Conservation (phyloP, 2,888 invertebrate species). For the Mythimna loreyi region DNA sequence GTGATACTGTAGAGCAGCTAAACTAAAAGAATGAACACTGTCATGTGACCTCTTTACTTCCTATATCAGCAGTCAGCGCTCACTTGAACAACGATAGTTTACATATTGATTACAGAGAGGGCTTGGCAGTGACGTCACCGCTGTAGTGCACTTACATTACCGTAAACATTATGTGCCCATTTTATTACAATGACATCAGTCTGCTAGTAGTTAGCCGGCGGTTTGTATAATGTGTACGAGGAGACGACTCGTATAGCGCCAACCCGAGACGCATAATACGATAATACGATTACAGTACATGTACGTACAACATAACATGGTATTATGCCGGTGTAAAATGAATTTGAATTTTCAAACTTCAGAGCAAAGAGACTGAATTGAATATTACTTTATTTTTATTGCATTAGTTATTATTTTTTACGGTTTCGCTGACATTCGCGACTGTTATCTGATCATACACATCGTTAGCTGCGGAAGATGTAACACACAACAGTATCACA, state of each 20-base stretch:
- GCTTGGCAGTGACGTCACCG: background rate
- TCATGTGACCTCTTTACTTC: background rate
- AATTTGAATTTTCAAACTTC: background rate
- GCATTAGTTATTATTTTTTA: background rate
- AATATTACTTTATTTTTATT: no score
- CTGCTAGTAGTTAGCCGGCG: background rate
- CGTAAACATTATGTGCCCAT: background rate
- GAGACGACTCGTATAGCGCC: background rate
- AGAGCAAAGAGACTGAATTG: background rate
- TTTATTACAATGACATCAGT: background rate
- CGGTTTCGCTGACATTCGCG: background rate
- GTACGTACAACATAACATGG: background rate
- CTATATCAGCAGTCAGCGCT: no score
- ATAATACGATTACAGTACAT: background rate
- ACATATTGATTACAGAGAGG: background rate
- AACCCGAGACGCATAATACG: background rate
- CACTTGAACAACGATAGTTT: background rate
- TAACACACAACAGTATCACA: background rate
- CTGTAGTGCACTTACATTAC: background rate
- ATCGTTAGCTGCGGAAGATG: conserved; percentile 3
- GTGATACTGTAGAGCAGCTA: background rate
- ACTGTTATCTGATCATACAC: background rate
- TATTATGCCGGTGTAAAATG: background rate
- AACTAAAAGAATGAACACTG: background rate
- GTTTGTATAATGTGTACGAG: background rate